Evolutionary conservation across 35 echinoderm and acorn worm species (phyloP).

Genomic region (Lytechinus pictus): DNA sequence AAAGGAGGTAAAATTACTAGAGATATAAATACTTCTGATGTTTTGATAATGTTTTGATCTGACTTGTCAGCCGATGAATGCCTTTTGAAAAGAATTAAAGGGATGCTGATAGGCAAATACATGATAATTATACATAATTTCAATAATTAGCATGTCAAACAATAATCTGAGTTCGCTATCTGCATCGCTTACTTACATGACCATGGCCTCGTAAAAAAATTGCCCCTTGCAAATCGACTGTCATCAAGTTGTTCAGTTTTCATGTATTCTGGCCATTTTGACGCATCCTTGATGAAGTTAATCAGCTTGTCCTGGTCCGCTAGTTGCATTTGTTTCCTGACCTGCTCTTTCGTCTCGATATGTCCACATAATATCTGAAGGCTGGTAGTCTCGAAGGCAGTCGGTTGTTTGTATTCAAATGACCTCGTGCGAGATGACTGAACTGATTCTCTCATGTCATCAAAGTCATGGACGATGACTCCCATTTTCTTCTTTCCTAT

Average conservation of each 20-base stretch:
- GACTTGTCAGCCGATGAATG: no score
- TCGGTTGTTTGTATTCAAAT: background rate
- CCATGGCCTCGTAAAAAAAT: no score
- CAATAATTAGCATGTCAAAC: no score
- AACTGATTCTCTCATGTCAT: background rate
- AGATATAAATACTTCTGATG: no score
- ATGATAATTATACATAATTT: no score
- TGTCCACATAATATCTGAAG: background rate
- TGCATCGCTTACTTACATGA: no score
- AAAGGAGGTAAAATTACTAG: no score
- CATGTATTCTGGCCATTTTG: background rate
- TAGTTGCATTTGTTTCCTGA: background rate
- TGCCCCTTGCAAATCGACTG: background rate
- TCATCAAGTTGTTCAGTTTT: background rate
- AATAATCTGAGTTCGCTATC: no score
- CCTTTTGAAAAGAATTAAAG: no score
- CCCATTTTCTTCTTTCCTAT: background rate
- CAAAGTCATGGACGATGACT: slow-evolving; percentile 12
- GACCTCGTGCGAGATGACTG: background rate
- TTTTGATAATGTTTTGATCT: no score
- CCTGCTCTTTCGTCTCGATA: background rate
- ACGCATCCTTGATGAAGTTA: background rate
- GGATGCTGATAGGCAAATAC: no score
- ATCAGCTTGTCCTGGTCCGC: background rate
- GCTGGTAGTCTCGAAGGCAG: background rate